These are phyloP conservation scores for Arctia plantaginis DNA, from an alignment of 2,888 invertebrate genomes.

Conservation along the genomic window DNA sequence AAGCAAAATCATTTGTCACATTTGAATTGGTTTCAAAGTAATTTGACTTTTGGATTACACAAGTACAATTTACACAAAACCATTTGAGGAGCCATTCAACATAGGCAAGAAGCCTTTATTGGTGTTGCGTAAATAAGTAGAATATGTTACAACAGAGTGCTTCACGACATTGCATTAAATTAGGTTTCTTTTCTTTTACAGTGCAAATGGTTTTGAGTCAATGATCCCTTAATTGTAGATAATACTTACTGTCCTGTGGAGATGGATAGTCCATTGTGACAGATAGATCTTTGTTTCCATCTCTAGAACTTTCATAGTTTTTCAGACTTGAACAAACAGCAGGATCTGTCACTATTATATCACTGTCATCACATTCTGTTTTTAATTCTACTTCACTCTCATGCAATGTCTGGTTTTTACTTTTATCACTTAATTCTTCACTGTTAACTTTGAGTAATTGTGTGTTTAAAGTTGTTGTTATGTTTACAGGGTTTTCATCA, in stretches of 20 bases:
- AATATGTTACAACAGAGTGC: neutral
- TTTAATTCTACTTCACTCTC: slow-evolving; percentile 73
- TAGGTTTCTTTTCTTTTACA: neutral
- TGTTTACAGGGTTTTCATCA: slow-evolving; percentile 74
- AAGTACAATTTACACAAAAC: neutral
- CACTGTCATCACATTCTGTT: slow-evolving; percentile 82
- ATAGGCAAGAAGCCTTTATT: neutral
- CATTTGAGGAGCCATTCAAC: neutral
- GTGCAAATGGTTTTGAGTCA: neutral
- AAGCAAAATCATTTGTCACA: slow-evolving; percentile 11
- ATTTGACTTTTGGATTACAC: slow-evolving; percentile 21
- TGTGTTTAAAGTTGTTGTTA: slow-evolving; percentile 68
- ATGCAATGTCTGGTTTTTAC: slow-evolving; percentile 62
- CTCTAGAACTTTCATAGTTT: slow-evolving; percentile 70
- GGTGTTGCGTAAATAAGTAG: neutral
- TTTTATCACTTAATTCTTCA: slow-evolving; percentile 65
- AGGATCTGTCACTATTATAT: slow-evolving; percentile 80
- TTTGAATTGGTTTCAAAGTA: slow-evolving; percentile 29
- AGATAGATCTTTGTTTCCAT: slow-evolving; percentile 70
- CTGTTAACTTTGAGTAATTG: slow-evolving; percentile 61
- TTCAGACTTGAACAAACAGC: slow-evolving; percentile 77
- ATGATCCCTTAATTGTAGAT: slow-evolving; percentile 15
- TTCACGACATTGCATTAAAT: neutral
- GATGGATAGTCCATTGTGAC: slow-evolving; percentile 74
- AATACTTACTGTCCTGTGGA: slow-evolving; percentile 82